Conservation (phyloP, 2,888 invertebrate genomes). For the Auanema sp. region DNA sequence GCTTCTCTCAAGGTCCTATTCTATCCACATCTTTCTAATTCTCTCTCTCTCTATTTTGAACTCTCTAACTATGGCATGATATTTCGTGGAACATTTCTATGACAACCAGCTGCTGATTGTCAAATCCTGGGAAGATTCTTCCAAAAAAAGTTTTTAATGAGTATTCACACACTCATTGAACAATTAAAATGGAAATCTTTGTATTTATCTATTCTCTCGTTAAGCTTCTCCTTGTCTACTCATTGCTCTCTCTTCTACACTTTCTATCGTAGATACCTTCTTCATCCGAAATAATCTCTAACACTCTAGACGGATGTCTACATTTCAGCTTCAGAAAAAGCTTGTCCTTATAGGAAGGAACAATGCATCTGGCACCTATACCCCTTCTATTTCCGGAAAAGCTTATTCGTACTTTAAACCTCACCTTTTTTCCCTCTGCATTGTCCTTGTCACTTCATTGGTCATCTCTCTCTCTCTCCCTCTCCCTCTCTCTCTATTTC, state of each 20-base stretch:
- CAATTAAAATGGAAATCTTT: neutral
- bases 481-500: neutral
- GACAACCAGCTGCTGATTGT: no score
- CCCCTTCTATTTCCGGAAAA: no score
- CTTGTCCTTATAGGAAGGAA: no score
- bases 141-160: neutral
- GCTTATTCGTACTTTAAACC: no score
- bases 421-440: constrained; percentile 7
- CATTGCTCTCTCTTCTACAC: constrained; percentile 1
- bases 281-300: no score
- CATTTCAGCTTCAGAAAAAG: no score
- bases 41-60: constrained; percentile 7
- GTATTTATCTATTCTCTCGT: neutral
- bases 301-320: no score
- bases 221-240: neutral
- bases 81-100: no score
- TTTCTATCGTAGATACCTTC: neutral
- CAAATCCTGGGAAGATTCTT: no score
- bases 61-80: neutral
- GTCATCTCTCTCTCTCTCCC: constrained; percentile 7
- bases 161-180: neutral
- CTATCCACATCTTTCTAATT: no score
- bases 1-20: neutral
- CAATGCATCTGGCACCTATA: no score
- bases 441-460: neutral